Conservation (phyloP, 2,888 invertebrate genomes). For the Opisthograptis luteolata region DNA sequence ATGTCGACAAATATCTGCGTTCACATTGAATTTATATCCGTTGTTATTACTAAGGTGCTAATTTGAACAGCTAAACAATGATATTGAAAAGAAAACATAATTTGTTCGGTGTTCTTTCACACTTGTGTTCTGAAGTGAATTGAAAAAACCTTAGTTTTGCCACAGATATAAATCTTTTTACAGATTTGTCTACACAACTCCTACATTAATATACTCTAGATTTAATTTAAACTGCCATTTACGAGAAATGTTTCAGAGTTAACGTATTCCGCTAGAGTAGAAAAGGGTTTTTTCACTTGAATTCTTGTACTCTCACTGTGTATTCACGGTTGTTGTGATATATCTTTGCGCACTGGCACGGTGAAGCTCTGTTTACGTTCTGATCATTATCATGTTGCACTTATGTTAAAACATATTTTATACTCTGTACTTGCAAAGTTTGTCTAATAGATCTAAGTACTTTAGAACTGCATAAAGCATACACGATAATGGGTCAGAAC, state of each 20-base stretch:
- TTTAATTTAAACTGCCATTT: slow-evolving; percentile 35
- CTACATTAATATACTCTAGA: slow-evolving; percentile 15
- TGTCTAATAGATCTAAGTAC: not conserved
- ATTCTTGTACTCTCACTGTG: slow-evolving; percentile 28
- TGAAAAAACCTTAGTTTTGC: slow-evolving; percentile 13
- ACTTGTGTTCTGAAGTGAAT: not conserved
- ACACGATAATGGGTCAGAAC: slow-evolving; percentile 23
- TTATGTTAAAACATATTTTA: too few species aligned
- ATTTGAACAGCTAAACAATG: not conserved
- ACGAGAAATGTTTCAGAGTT: slow-evolving; percentile 26
- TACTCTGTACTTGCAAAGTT: too few species aligned
- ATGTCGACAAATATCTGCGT: not conserved
- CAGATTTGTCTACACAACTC: slow-evolving; percentile 1
- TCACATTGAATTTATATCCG: slow-evolving; percentile 12
- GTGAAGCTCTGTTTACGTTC: slow-evolving; percentile 28
- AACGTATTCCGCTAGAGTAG: slow-evolving; percentile 20
- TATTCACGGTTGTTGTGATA: slow-evolving; percentile 39
- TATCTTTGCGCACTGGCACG: slow-evolving; percentile 30
- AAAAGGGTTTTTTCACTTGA: slow-evolving; percentile 17
- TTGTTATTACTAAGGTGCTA: slow-evolving; percentile 6
- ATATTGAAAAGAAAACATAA: not conserved
- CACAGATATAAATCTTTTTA: slow-evolving; percentile 2
- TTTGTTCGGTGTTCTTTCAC: not conserved
- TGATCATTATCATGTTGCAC: slow-evolving; percentile 25
- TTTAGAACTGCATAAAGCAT: not conserved